These are phyloP conservation scores for Cyclophora punctaria DNA, from an alignment of 2,888 invertebrate genomes.

Conservation along the genomic window DNA sequence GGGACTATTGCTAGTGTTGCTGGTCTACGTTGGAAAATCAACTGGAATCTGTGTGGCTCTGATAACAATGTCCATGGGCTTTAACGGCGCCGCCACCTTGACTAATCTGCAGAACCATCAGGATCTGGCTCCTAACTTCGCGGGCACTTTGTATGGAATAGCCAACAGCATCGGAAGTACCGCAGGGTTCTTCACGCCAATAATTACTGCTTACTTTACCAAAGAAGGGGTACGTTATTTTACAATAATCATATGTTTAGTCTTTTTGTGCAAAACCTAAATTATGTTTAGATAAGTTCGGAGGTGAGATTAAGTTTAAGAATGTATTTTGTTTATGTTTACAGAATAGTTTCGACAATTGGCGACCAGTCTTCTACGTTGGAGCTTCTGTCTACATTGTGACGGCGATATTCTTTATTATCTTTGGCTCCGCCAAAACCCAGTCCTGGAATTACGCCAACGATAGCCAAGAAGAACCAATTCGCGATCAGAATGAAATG, in stretches of 20 bases:
- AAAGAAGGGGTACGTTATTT: constrained; percentile 60
- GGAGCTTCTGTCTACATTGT: constrained; percentile 82
- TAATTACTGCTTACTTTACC: constrained; percentile 80
- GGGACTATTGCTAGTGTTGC: constrained; percentile 63
- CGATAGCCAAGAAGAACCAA: constrained; percentile 25
- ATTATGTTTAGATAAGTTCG: too few species aligned
- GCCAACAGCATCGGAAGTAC: constrained; percentile 83
- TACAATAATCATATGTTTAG: too few species aligned
- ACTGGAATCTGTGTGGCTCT: constrained; percentile 76
- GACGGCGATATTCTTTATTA: constrained; percentile 80
- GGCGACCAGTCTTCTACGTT: constrained; percentile 83
- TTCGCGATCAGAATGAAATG: constrained; percentile 34
- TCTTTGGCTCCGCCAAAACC: constrained; percentile 81
- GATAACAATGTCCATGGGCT: constrained; percentile 80
- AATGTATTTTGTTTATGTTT: constrained; percentile 22
- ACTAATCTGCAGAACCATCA: constrained; percentile 80
- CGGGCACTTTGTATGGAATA: constrained; percentile 85
- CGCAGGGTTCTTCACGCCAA: constrained; percentile 83
- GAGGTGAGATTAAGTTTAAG: background rate
- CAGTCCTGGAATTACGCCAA: constrained; percentile 80
- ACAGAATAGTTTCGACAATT: constrained; percentile 82
- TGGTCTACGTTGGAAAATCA: constrained; percentile 78
- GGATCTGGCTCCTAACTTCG: constrained; percentile 85
- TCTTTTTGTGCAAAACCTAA: too few species aligned
- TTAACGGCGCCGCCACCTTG: constrained; percentile 77